Evolutionary conservation across 2,797 vertebrate genomes (phyloP), one percentile per base, ranked within the genome.

Genomic region (Channallabes apus): DNA sequence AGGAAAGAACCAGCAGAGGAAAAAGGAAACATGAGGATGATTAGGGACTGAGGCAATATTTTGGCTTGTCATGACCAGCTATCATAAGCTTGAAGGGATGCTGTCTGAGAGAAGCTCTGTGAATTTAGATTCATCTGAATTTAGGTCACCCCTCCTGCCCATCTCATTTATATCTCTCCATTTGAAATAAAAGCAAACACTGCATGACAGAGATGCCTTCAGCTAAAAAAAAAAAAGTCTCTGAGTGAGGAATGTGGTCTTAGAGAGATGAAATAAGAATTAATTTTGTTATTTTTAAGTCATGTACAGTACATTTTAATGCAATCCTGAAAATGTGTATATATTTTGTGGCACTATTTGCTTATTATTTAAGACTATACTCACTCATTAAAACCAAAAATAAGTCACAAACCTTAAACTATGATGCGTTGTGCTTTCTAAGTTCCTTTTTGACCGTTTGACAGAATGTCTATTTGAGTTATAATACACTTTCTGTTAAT

Each of bases 71-170:
- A 76, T 8, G 32, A 58, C 54, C 9, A 83, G 83, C 54, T 3
- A 58, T 64, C 69, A 67, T 46, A 59, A 59, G 61, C 24, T 82
- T 35, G 35, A 86, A 72, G 29, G 67, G 56, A 77, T 71, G 54
- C 65, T 78, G 18, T 38, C 58, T 72, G 67, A 84, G 75, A 83
- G 69, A 85, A 72, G 6, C 85, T 84, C 61, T 83, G 75, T 77
- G 75, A 59, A 77, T 88, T 87, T 87, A 87, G 88, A 56, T 29
- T 76, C 27, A 3, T 82, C 18, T 77, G 75, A 77, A 77, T 88
- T 88, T 88, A 88, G 89, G 87, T 90, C 88, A 75, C 77, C 77
- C 82, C 82, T 38, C 86, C 32, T 64, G 11, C 79, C 46, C 72
- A 35, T 24, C 77, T 35, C 54, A 77, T 77, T 83, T 80, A 69